These are phyloP conservation scores for Ormyrus rosae DNA, from an alignment of 2,888 invertebrate species.

Conservation along the genomic window DNA sequence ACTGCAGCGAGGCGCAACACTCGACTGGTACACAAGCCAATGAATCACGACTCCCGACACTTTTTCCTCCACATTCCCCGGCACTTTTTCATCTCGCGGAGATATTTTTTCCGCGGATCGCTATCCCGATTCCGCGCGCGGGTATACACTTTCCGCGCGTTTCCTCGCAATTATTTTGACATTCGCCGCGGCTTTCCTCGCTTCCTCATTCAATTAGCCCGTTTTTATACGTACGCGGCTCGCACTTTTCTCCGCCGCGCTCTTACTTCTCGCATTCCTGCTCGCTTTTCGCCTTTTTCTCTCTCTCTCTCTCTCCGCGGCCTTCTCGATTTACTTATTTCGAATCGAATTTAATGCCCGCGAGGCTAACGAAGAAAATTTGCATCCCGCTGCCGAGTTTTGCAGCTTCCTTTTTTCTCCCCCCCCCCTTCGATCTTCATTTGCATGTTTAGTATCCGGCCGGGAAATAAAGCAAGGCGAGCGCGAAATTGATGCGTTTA, in stretches of 20 bases:
- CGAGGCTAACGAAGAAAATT: conserved; percentile 13
- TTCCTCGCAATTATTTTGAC: conserved; percentile 43
- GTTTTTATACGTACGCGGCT: conserved; percentile 17
- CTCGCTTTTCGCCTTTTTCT: conserved; percentile 14
- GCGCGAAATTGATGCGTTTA: no score
- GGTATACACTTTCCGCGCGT: conserved; percentile 3
- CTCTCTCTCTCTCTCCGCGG: conserved; percentile 23
- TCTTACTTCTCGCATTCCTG: conserved; percentile 44
- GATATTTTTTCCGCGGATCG: no score
- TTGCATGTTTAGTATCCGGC: no score
- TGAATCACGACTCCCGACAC: no score
- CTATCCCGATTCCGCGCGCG: no score
- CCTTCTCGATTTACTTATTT: conserved; percentile 29
- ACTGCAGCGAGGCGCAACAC: not conserved
- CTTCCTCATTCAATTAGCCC: conserved; percentile 50
- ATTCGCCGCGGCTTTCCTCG: conserved; percentile 30
- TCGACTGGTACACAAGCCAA: no score
- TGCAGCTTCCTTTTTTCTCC: not conserved
- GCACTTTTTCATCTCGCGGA: no score
- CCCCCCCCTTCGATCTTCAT: not conserved
- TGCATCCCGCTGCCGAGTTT: not conserved
- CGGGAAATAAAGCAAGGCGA: no score
- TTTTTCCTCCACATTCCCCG: conserved; percentile 7
- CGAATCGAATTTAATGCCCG: conserved; percentile 45
- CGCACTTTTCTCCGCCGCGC: conserved; percentile 11